Percentiles rank a stretch among this genome's conserved stretches.
phyloP scores from a whole-genome alignment of 2,113 vertebrate species.

The Aleadryas rufinucha region DNA sequence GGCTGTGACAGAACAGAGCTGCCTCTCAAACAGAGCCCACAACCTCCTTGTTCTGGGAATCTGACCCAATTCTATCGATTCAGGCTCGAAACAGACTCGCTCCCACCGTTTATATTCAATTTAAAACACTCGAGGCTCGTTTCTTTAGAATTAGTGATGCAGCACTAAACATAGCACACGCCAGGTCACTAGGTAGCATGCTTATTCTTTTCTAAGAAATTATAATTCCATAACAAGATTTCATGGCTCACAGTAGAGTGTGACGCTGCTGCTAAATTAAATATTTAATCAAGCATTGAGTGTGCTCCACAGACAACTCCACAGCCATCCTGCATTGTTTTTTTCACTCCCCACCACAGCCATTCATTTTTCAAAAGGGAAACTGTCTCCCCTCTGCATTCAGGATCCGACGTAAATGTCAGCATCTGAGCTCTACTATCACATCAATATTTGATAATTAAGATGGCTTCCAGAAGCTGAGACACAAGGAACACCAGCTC shows the following conservation, averaged over 20 bases:
- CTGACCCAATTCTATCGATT: background rate
- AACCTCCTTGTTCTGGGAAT: background rate
- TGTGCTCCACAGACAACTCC: conserved; percentile 6
- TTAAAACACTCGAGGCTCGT: background rate
- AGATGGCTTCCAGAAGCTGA: conserved; percentile 5
- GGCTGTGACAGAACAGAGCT: background rate
- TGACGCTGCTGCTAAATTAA: conserved; percentile 46
- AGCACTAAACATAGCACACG: background rate
- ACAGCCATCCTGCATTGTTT: background rate
- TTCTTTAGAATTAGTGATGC: background rate
- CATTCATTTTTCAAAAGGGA: background rate
- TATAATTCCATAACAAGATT: conserved; percentile 41
- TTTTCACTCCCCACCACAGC: background rate
- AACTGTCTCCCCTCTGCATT: background rate
- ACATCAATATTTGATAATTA: conserved; percentile 17
- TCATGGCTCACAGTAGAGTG: conserved; percentile 36
- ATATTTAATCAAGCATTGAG: conserved; percentile 53
- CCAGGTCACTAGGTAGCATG: background rate
- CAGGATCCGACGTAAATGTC: background rate
- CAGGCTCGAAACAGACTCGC: background rate
- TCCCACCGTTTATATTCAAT: background rate
- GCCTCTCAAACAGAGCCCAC: background rate
- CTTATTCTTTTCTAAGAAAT: conserved; percentile 13
- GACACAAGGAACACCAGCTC: background rate
- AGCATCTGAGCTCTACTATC: background rate